These are phyloP conservation scores for Anser brachyrhynchus DNA, from an alignment of 2,113 vertebrate genomes.

Conservation along the genomic window DNA sequence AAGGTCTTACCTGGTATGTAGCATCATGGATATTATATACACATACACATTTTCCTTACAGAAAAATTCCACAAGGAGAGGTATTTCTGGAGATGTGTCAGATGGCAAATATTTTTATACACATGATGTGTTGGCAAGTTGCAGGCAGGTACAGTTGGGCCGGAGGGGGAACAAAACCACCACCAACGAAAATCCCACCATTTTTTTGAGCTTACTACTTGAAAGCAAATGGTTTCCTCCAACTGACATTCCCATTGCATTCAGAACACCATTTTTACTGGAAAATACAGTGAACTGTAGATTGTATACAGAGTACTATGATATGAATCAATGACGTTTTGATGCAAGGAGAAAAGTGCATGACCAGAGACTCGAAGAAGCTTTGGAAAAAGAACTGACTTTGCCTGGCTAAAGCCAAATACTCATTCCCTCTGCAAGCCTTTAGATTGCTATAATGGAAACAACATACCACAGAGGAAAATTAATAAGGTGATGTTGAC, in stretches of 20 bases:
- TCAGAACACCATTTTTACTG: neutral
- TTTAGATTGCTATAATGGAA: slow-evolving; percentile 47
- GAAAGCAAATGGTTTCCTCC: neutral
- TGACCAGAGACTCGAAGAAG: neutral
- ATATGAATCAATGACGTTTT: neutral
- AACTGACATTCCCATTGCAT: neutral
- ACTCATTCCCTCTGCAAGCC: neutral
- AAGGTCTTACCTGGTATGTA: neutral
- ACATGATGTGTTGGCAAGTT: neutral
- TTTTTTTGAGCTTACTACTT: neutral
- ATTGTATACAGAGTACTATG: neutral
- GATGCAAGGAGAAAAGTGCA: neutral
- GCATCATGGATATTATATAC: neutral
- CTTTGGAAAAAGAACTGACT: neutral
- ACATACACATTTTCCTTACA: neutral
- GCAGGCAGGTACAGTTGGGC: neutral
- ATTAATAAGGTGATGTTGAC: slow-evolving; percentile 24
- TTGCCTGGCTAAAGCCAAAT: neutral
- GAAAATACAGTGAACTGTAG: neutral
- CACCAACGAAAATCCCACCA: neutral
- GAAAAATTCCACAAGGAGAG: neutral
- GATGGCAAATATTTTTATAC: neutral
- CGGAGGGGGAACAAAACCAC: neutral
- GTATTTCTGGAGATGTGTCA: neutral
- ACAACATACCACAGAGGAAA: slow-evolving; percentile 3